Conservation (phyloP, 37 sponge, comb jelly and placozoan genomes). For the Halisarca cf. caerulea region DNA sequence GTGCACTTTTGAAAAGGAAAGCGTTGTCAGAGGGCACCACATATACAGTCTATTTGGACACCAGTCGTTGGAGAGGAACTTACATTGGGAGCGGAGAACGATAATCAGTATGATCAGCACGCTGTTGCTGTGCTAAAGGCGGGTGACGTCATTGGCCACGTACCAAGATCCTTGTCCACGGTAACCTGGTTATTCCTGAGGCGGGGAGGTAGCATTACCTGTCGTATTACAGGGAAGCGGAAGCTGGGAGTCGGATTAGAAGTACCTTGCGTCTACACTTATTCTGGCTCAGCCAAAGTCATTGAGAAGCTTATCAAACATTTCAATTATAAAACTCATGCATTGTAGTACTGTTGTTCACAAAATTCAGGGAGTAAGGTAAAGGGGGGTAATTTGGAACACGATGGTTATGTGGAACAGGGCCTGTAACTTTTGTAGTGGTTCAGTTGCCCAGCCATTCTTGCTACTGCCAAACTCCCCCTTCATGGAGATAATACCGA, state of each 20-base stretch:
- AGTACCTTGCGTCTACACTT: constrained; percentile 21
- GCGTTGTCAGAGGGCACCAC: not conserved
- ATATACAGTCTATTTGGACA: not conserved
- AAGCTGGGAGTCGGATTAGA: constrained; percentile 13
- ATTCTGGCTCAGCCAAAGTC: not conserved
- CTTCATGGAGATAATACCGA: too few relatives aligned
- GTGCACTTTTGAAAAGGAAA: not conserved
- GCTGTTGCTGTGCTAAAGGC: constrained; percentile 2
- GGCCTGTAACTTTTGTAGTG: too few relatives aligned
- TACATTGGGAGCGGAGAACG: not conserved
- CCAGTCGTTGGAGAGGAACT: not conserved
- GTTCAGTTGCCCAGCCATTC: too few relatives aligned
- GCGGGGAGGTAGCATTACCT: not conserved
- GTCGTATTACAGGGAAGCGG: constrained; percentile 8
- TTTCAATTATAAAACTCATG: not conserved
- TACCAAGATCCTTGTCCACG: not conserved
- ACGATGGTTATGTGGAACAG: too few relatives aligned
- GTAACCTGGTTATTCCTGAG: constrained; percentile 7
- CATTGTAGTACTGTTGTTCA: not conserved
- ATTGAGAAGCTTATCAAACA: not conserved
- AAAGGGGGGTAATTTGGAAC: too few relatives aligned
- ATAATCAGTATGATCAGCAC: not conserved
- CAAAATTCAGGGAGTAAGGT: too few relatives aligned
- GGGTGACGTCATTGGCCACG: not conserved
- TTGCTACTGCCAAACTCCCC: too few relatives aligned